phyloP scores from a whole-genome alignment of 2,113 vertebrate species.

The Thinocorus orbignyianus region DNA sequence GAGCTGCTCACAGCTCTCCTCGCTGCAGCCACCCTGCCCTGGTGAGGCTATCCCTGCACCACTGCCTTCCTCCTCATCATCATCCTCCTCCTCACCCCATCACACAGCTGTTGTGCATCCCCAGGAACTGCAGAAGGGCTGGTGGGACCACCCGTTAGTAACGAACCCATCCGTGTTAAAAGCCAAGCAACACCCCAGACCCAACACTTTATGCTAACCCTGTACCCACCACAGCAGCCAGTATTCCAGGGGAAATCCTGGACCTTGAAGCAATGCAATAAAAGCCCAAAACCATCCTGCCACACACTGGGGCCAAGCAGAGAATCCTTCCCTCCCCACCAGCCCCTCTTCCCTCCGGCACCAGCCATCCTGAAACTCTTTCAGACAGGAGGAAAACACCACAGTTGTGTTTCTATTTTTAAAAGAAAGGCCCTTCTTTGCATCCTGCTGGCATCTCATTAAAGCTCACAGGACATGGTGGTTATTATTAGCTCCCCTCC shows the following conservation, averaged over 20 bases:
- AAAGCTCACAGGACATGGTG: not conserved
- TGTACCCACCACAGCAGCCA: fast-evolving
- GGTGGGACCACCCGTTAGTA: fast-evolving
- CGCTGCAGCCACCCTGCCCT: not conserved
- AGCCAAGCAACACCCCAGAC: not conserved
- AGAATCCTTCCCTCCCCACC: not conserved
- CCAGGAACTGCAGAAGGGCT: not conserved
- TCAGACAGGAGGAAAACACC: not conserved
- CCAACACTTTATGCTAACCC: not conserved
- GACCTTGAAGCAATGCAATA: not conserved
- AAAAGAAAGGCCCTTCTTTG: not conserved
- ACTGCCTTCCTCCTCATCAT: not conserved
- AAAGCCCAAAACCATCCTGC: not conserved
- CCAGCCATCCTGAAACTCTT: not conserved
- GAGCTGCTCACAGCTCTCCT: not conserved
- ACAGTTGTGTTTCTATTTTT: not conserved
- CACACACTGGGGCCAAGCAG: fast-evolving
- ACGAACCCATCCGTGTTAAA: fast-evolving
- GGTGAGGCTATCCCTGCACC: not conserved
- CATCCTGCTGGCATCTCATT: conserved; percentile 43
- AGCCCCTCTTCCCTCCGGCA: not conserved
- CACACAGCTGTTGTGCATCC: fast-evolving
- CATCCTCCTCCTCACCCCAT: not conserved
- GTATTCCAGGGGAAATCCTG: not conserved
- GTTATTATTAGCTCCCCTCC: conserved; percentile 31